Base-by-base conservation (phyloP, 2,888 invertebrate species). In the Leptarthrus brevirostris region DNA sequence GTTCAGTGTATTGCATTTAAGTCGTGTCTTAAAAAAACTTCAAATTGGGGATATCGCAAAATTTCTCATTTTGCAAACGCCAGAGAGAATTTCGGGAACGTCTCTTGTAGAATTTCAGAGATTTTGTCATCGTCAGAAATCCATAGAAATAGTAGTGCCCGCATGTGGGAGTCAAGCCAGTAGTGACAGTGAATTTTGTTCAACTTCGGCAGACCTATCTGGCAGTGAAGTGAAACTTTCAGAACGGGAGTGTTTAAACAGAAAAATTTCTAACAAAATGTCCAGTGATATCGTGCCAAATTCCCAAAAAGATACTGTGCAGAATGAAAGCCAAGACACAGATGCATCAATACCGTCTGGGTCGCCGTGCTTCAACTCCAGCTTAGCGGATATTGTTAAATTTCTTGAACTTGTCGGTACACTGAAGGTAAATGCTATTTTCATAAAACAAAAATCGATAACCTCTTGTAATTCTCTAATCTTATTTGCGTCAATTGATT, bases 391-490 rank as follows among this genome's bases (percentile, higher is more conserved):
- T 74, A 84, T 85, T 71, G 58, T 85, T 14, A 89, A 91, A 81
- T 93, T 92, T 81, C 87, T 92, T 82, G 90, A 92, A 81, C 84
- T 91, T 74, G 89, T 92, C 74, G 92, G 92, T 10, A 88, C 89
- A 79, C 84, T 93, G 14, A 93, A 93, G 88, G 92, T 92, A 81
- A 82, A 80, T 80, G 56, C 71, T 18, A 26, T 56, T 56, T 20
- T 20, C n/a, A n/a, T n/a, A n/a, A 3, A 44, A n/a, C 22, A 14
- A 16, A n/a, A 26, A 52, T 69, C 36, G 34, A 69, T 52, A 69
- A 8, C 8, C 18, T 6, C 20, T 18, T 52, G 52, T 2, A 20
- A 3, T 14, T 52, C 52, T 5, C 20, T 49, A 69, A 69, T 52
- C 52, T 20, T 20, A 22, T 69, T 69, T 18, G 30, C 1, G 3